These are phyloP conservation scores for Meriones unguiculatus DNA, from an alignment of 2,113 vertebrate species.

Conservation along the genomic window DNA sequence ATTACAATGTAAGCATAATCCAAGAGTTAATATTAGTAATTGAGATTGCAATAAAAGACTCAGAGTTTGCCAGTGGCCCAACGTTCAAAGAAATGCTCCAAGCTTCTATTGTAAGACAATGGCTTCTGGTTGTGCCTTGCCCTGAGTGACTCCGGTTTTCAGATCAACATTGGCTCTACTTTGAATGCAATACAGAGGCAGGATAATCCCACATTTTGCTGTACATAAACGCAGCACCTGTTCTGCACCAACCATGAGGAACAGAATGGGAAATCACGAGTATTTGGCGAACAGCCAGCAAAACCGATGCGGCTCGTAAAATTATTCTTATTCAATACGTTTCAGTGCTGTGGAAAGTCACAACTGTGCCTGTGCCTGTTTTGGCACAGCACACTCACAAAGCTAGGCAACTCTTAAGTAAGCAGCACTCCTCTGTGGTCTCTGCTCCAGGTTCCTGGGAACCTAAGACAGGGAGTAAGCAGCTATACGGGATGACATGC, in stretches of 20 bases:
- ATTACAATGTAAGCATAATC: background rate
- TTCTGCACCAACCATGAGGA: too few relatives aligned
- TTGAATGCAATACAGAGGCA: too few relatives aligned
- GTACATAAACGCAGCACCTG: too few relatives aligned
- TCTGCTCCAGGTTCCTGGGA: background rate
- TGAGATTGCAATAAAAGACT: background rate
- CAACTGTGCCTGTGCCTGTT: background rate
- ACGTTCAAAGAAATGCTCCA: background rate
- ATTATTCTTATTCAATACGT: background rate
- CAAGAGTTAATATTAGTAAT: background rate
- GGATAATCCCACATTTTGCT: too few relatives aligned
- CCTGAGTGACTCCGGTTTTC: too few relatives aligned
- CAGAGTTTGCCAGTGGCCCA: background rate
- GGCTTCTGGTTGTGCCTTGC: too few relatives aligned
- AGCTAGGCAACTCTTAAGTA: background rate
- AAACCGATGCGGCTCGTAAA: background rate
- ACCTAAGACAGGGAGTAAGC: background rate
- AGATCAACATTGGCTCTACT: too few relatives aligned
- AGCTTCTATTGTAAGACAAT: too few relatives aligned
- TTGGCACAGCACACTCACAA: background rate
- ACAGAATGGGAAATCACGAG: background rate
- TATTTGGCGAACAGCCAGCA: background rate
- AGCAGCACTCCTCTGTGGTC: background rate
- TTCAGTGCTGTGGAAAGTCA: background rate
- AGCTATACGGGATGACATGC: background rate